Conservation (phyloP, 2,888 invertebrate species). For the Agrochola circellaris region DNA sequence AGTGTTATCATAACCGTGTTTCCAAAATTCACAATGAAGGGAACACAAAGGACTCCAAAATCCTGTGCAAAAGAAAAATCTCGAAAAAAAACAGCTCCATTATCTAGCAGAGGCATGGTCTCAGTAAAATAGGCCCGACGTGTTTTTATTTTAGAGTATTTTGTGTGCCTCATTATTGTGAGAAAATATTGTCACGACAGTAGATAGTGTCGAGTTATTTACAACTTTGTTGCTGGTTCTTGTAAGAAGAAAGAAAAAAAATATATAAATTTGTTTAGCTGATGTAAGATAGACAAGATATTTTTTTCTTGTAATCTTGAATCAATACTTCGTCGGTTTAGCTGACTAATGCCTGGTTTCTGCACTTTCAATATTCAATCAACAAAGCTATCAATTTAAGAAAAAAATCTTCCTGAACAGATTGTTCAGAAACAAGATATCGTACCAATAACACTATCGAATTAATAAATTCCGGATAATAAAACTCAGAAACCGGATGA, state of each 20-base stretch:
- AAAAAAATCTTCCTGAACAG: too few relatives aligned
- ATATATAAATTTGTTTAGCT: not conserved
- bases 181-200: too few relatives aligned
- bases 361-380: not conserved
- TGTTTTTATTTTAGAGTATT: conserved; percentile 31
- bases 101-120: not conserved
- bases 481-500: too few relatives aligned
- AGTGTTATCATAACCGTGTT: conserved; percentile 8
- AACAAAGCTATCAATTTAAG: not conserved
- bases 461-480: too few relatives aligned
- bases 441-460: too few relatives aligned
- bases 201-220: conserved; percentile 3
- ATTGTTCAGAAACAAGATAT: too few relatives aligned
- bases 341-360: not conserved
- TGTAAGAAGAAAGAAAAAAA: not conserved
- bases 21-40: conserved; percentile 10
- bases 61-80: not conserved
- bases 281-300: too few relatives aligned
- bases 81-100: conserved; percentile 1
- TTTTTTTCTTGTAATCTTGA: too few relatives aligned
- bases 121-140: conserved; percentile 10
- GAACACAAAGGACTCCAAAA: conserved; percentile 32
- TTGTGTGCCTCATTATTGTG: conserved; percentile 21
- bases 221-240: not conserved
- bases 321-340: too few relatives aligned